Conservation (phyloP, 1,140 invertebrate genomes). For the Meloidogyne hapla region DNA sequence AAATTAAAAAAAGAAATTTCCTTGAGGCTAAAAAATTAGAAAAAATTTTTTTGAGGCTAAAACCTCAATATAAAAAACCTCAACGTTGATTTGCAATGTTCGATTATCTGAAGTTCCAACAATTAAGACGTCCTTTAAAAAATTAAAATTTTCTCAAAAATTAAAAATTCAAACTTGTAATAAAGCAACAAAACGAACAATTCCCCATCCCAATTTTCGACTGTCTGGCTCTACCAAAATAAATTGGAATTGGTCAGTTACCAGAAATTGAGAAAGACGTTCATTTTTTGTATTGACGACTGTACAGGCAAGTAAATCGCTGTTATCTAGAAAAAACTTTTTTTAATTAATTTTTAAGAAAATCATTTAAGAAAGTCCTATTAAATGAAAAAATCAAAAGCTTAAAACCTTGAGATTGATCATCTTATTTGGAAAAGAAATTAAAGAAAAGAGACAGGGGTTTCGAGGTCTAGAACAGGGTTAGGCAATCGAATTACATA, state of each 20-base stretch:
- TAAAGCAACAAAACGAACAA: conserved; percentile 83
- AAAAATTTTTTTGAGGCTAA: not conserved
- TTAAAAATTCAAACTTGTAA: conserved; percentile 66
- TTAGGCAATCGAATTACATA: too few relatives aligned
- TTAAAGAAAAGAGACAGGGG: too few relatives aligned
- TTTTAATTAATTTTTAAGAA: conserved; percentile 33
- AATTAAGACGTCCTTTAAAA: conserved; percentile 71
- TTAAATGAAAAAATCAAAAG: too few relatives aligned
- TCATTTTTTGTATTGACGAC: conserved; percentile 82
- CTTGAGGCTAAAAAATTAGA: too few relatives aligned
- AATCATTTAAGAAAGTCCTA: too few relatives aligned
- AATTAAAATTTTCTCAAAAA: conserved; percentile 5
- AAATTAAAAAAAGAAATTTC: not conserved
- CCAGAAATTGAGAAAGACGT: conserved; percentile 76
- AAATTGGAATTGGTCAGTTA: conserved; percentile 88
- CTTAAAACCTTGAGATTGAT: too few relatives aligned
- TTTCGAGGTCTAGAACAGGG: too few relatives aligned
- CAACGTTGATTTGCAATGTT: conserved; percentile 89
- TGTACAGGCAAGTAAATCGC: conserved; percentile 91
- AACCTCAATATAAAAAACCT: conserved; percentile 64
- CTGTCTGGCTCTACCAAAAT: conserved; percentile 94
- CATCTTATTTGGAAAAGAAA: too few relatives aligned
- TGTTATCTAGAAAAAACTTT: conserved; percentile 89
- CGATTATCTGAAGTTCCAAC: conserved; percentile 90
- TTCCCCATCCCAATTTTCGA: conserved; percentile 87